Evolutionary conservation across 2,797 vertebrate genomes (phyloP).

Genomic region (Sitta carolinensis): DNA sequence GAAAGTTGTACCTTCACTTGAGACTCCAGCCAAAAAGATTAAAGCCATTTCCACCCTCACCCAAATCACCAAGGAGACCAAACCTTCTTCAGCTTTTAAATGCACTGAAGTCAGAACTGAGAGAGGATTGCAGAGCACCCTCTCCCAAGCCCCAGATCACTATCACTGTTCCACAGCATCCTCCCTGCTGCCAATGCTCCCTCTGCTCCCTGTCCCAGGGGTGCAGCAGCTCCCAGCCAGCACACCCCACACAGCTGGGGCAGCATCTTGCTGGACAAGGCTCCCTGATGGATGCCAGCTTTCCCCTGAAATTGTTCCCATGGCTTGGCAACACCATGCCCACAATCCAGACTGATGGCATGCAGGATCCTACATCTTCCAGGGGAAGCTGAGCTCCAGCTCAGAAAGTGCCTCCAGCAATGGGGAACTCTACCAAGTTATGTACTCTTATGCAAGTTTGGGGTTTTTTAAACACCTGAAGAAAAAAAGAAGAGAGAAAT

Average conservation of each 20-base stretch:
- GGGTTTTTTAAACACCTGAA: constrained; percentile 54
- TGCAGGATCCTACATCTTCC: neutral
- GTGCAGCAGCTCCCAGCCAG: neutral
- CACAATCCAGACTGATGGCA: neutral
- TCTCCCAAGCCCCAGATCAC: neutral
- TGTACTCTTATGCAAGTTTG: constrained; percentile 36
- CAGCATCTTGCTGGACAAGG: neutral
- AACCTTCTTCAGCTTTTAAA: constrained; percentile 12
- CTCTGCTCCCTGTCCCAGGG: neutral
- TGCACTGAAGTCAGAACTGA: neutral
- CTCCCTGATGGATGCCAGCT: fast-evolving
- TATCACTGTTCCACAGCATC: neutral
- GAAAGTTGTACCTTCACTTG: neutral
- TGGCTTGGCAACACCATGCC: neutral
- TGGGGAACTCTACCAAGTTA: constrained; percentile 39
- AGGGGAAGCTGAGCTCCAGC: neutral
- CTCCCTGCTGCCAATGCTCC: neutral
- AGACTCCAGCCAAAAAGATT: constrained; percentile 43
- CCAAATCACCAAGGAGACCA: constrained; percentile 51
- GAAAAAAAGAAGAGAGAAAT: neutral
- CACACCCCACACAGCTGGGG: fast-evolving
- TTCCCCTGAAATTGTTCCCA: neutral
- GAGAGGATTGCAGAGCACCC: neutral
- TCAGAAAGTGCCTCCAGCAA: constrained; percentile 39
- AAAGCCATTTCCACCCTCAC: constrained; percentile 45